A percentile compares a stretch with the other conserved stretches of the same genome.
phyloP scores from a whole-genome alignment of 1,140 invertebrate genomes.

The Anadara kagoshimensis region DNA sequence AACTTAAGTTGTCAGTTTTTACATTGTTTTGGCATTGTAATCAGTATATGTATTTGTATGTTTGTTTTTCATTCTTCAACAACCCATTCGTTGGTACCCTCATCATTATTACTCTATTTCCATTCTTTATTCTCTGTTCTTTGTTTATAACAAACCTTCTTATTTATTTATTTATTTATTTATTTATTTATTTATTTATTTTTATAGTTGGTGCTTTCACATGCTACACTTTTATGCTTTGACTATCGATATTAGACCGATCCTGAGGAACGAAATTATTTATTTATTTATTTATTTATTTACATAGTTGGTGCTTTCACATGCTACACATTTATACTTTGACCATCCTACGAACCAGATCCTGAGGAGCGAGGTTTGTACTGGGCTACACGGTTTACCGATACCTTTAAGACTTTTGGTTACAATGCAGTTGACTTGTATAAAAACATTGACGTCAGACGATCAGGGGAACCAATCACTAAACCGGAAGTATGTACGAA shows the following conservation, averaged over 20 bases:
- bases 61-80: too few species aligned
- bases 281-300: too few species aligned
- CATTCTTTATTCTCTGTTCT: too few species aligned
- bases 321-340: conserved; percentile 68
- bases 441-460: conserved; percentile 54
- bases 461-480: conserved; percentile 36
- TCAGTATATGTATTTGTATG: too few species aligned
- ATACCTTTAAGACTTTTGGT: conserved; percentile 57
- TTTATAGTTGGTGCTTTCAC: conserved; percentile 66
- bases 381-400: conserved; percentile 65
- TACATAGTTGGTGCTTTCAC: conserved; percentile 64
- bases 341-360: conserved; percentile 71
- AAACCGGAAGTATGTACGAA: conserved; percentile 19
- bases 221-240: too few species aligned
- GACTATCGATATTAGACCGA: too few species aligned
- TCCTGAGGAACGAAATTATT: too few species aligned
- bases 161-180: background rate
- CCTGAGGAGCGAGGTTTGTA: conserved; percentile 65
- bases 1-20: too few species aligned
- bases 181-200: background rate
- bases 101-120: too few species aligned
- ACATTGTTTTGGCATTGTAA: too few species aligned
- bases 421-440: conserved; percentile 64
- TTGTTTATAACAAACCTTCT: too few species aligned
- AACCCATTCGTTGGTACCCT: too few species aligned